Evolutionary conservation across 2,888 invertebrate genomes (phyloP).

Genomic region (Cyrtodaria siliqua): DNA sequence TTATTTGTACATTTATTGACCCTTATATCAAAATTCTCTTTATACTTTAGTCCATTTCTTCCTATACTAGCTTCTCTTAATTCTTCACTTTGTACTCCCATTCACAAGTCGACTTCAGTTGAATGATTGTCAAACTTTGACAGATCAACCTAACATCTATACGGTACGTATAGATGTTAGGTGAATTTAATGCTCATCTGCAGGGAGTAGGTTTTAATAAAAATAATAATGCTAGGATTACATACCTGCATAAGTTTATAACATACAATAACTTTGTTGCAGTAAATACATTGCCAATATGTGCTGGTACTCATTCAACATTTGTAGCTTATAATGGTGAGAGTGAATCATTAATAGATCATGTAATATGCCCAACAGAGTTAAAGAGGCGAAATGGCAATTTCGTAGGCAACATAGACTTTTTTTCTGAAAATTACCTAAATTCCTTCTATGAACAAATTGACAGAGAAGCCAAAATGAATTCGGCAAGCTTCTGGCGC

Average conservation of each 20-base stretch:
- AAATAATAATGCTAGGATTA: not conserved
- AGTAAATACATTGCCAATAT: not conserved
- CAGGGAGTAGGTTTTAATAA: slow-evolving; percentile 1
- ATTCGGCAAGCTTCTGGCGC: not conserved
- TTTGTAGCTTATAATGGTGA: slow-evolving; percentile 11
- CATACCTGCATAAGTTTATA: not conserved
- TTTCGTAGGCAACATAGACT: slow-evolving; percentile 7
- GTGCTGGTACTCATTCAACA: not conserved
- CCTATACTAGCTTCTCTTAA: too few relatives aligned
- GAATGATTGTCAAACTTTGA: too few relatives aligned
- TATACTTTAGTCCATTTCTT: too few relatives aligned
- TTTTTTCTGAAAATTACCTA: not conserved
- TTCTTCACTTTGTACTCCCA: too few relatives aligned
- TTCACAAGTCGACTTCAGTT: too few relatives aligned
- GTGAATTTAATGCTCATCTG: slow-evolving; percentile 16
- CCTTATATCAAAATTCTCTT: too few relatives aligned
- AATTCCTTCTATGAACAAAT: not conserved
- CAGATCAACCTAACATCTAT: too few relatives aligned
- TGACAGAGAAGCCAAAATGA: slow-evolving; percentile 3
- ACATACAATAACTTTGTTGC: not conserved
- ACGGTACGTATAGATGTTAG: not conserved
- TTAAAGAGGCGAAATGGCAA: slow-evolving; percentile 1
- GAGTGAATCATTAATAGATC: slow-evolving; percentile 5
- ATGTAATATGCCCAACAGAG: not conserved
- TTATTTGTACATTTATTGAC: too few relatives aligned